A percentile compares a stretch with the other conserved stretches of the same genome.
Conservation (phyloP, 2,888 invertebrate genomes). For the Acronicta leporina region DNA sequence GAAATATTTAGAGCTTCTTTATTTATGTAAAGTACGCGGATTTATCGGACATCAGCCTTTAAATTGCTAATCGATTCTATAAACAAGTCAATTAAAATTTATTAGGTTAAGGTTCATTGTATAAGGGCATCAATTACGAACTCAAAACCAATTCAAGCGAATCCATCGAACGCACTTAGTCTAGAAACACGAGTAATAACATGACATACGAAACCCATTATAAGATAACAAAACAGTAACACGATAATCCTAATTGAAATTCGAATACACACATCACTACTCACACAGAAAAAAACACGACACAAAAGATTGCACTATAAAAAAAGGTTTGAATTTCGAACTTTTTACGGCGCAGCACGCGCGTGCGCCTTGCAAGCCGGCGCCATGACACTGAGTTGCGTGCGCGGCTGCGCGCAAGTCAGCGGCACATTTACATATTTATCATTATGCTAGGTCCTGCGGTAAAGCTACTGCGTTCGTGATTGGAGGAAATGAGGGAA, state of each 20-base stretch:
- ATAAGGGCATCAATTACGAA: constrained; percentile 44
- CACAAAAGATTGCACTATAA: constrained; percentile 33
- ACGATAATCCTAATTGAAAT: constrained; percentile 66
- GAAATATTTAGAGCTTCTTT: constrained; percentile 5
- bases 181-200: constrained; percentile 42
- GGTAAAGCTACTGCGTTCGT: constrained; percentile 52
- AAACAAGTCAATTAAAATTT: constrained; percentile 16
- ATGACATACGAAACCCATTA: constrained; percentile 51
- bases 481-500: constrained; percentile 46
- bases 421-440: constrained; percentile 75
- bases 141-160: constrained; percentile 43
- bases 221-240: constrained; percentile 63
- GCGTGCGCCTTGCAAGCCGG: constrained; percentile 76
- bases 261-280: constrained; percentile 56
- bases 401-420: constrained; percentile 73
- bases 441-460: constrained; percentile 78
- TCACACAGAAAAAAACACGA: constrained; percentile 30
- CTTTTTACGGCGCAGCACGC: constrained; percentile 62
- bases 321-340: constrained; percentile 34
- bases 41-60: constrained; percentile 8
- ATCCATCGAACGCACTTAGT: constrained; percentile 47
- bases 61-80: constrained; percentile 7
- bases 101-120: constrained; percentile 43
- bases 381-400: constrained; percentile 84
- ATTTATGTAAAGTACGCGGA: constrained; percentile 2